These are phyloP conservation scores for Callocephalon fimbriatum DNA, from an alignment of 2,113 vertebrate species.

Conservation along the genomic window DNA sequence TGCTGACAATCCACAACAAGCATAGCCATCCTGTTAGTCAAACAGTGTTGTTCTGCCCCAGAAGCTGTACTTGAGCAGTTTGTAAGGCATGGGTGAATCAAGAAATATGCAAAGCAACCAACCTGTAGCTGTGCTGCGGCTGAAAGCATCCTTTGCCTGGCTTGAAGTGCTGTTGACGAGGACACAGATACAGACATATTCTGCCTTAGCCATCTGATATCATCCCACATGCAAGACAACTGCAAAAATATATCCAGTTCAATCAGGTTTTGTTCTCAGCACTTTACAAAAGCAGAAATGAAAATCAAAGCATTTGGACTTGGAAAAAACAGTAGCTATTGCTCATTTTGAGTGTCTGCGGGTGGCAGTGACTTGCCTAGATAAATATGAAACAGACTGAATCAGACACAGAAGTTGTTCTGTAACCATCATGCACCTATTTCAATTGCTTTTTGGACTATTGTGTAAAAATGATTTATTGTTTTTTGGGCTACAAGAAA, in stretches of 20 bases:
- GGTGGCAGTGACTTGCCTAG: not conserved
- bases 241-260: constrained; percentile 73
- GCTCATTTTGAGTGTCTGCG: not conserved
- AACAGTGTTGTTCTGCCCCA: not conserved
- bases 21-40: not conserved
- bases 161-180: constrained; percentile 91
- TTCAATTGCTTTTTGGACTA: not conserved
- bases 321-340: not conserved
- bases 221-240: constrained; percentile 99
- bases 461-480: not conserved
- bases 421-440: not conserved
- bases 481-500: not conserved
- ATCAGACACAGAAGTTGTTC: not conserved
- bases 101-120: not conserved
- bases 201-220: constrained; percentile 95
- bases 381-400: not conserved
- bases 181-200: constrained; percentile 90
- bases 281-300: not conserved
- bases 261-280: not conserved
- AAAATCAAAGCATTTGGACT: constrained; percentile 1
- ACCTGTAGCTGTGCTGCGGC: constrained; percentile 94
- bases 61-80: not conserved
- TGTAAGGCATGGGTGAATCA: not conserved
- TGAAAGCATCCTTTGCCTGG: constrained; percentile 94
- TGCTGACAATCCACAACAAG: not conserved